Conservation (phyloP, 1,140 invertebrate species). For the Rhopalosiphum maidis region DNA sequence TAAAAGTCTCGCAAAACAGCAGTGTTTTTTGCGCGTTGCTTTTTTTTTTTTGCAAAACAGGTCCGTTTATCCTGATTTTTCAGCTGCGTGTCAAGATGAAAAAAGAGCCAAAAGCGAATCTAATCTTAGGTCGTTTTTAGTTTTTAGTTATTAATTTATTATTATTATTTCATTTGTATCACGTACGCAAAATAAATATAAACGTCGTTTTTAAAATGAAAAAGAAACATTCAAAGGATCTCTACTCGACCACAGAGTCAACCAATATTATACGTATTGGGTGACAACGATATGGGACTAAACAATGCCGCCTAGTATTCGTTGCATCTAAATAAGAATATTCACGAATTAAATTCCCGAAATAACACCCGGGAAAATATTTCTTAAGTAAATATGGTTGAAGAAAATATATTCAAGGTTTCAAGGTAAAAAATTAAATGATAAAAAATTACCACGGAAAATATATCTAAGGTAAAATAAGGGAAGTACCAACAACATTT, state of each 20-base stretch:
- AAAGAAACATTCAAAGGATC: conserved; percentile 37
- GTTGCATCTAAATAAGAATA: not conserved
- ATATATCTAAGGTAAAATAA: not conserved
- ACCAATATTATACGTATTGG: not conserved
- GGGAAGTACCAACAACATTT: not conserved
- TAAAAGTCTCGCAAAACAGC: conserved; percentile 25
- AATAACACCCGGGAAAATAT: not conserved
- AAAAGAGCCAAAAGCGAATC: conserved; percentile 46
- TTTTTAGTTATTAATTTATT: not conserved
- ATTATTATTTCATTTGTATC: not conserved
- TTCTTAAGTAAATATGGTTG: too few relatives aligned
- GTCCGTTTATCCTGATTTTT: not conserved
- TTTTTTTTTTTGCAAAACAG: conserved; percentile 23
- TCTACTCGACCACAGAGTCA: not conserved
- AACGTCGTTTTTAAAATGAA: not conserved
- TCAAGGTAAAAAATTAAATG: not conserved
- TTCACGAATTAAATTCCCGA: not conserved
- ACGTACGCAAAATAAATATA: not conserved
- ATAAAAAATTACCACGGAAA: not conserved
- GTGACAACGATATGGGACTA: not conserved
- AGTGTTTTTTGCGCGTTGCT: conserved; percentile 41
- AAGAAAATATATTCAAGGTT: not conserved
- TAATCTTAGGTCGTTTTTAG: not conserved
- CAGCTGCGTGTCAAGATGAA: conserved; percentile 47
- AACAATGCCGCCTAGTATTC: not conserved